Percentiles rank a stretch among this genome's conserved stretches.
These are phyloP conservation scores for Protonibea diacanthus DNA, from an alignment of 2,797 vertebrate genomes.

Conservation along the genomic window DNA sequence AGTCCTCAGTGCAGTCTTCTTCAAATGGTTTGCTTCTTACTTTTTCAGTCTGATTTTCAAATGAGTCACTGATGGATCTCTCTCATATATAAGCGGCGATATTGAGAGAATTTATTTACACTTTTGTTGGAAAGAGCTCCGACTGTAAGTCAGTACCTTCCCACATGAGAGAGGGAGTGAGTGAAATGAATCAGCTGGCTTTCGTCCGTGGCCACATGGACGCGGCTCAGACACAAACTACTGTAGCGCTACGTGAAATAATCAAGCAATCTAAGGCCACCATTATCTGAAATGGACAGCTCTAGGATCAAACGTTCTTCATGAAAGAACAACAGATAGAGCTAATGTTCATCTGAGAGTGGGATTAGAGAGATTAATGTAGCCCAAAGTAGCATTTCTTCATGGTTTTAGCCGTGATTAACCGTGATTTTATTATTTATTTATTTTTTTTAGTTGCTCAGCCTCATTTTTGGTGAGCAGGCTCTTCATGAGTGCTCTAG, in stretches of 20 bases:
- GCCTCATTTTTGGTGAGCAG: neutral
- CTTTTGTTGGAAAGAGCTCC: slow-evolving; percentile 32
- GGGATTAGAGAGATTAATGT: slow-evolving; percentile 52
- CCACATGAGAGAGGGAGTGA: slow-evolving; percentile 44
- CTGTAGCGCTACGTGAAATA: slow-evolving; percentile 41
- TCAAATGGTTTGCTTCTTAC: slow-evolving; percentile 2
- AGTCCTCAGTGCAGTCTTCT: neutral
- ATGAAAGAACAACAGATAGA: slow-evolving; percentile 38
- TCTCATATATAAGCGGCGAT: slow-evolving; percentile 15
- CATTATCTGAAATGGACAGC: slow-evolving; percentile 46
- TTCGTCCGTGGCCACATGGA: slow-evolving; percentile 52
- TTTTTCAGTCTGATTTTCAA: slow-evolving; percentile 15
- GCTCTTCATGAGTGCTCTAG: neutral
- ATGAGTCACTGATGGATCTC: slow-evolving; percentile 30
- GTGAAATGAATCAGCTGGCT: slow-evolving; percentile 47
- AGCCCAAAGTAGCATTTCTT: slow-evolving; percentile 34
- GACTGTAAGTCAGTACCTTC: slow-evolving; percentile 52
- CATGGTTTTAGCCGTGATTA: slow-evolving; percentile 23
- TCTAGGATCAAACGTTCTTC: slow-evolving; percentile 38
- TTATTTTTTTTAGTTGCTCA: slow-evolving; percentile 28
- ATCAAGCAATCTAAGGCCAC: slow-evolving; percentile 27
- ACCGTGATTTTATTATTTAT: neutral
- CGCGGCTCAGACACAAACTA: slow-evolving; percentile 32
- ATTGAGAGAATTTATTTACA: slow-evolving; percentile 34
- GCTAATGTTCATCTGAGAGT: slow-evolving; percentile 45